A percentile compares a stretch with the other conserved stretches of the same genome.
phyloP scores from a whole-genome alignment of 2,113 vertebrate species.

The Mesembrinibis cayennensis region DNA sequence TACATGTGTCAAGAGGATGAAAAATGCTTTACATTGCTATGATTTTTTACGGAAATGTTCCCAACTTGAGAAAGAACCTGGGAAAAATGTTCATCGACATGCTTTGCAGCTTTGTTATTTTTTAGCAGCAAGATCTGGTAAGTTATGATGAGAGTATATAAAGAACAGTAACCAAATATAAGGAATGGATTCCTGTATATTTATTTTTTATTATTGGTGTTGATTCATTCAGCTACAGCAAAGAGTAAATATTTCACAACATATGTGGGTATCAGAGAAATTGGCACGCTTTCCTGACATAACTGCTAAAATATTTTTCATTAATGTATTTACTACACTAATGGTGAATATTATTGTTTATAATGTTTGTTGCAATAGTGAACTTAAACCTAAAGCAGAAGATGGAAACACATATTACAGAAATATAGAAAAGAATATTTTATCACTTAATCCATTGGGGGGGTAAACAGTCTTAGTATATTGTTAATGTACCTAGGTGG shows the following conservation, averaged over 20 bases:
- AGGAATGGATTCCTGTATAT: neutral
- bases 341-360: neutral
- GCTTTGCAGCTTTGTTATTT: slow-evolving; percentile 14
- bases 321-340: neutral
- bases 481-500: neutral
- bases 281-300: neutral
- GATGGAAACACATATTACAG: neutral
- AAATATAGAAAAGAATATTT: neutral
- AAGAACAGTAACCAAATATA: neutral
- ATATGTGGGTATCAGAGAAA: neutral
- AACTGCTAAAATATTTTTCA: neutral
- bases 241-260: neutral
- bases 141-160: neutral
- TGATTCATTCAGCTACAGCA: neutral
- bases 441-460: neutral
- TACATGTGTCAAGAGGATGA: neutral
- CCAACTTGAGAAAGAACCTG: neutral
- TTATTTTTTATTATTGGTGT: neutral
- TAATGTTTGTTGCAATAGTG: neutral
- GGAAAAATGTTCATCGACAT: neutral
- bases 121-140: slow-evolving; percentile 28
- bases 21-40: neutral
- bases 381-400: neutral
- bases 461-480: neutral
- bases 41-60: neutral